Conservation (phyloP, 2,113 vertebrate genomes). For the Rhinogobius similis region DNA sequence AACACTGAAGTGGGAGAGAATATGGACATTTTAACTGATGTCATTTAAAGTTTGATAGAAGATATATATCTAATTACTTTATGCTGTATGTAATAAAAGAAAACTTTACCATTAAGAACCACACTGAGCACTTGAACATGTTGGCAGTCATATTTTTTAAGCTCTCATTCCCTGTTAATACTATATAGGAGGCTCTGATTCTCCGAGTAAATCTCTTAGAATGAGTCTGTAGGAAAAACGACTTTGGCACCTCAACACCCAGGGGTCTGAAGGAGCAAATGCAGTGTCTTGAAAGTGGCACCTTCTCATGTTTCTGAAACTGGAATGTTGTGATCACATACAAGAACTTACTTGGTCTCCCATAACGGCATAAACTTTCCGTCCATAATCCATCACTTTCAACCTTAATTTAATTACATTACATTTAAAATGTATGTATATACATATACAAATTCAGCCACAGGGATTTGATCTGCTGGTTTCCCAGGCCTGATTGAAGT, state of each 20-base stretch:
- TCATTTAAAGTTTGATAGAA: not conserved
- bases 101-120: no score
- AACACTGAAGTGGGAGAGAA: slow-evolving; percentile 10
- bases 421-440: not conserved
- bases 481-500: not conserved
- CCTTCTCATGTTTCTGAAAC: slow-evolving; percentile 69
- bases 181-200: slow-evolving; percentile 3
- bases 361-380: not conserved
- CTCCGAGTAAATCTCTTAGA: slow-evolving; percentile 49
- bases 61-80: not conserved
- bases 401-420: not conserved
- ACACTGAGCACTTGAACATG: not conserved
- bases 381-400: not conserved
- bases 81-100: not conserved
- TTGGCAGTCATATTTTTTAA: not conserved
- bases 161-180: not conserved
- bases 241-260: slow-evolving; percentile 70
- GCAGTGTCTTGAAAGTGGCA: slow-evolving; percentile 66
- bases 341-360: slow-evolving; percentile 28
- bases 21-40: not conserved
- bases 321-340: slow-evolving; percentile 54
- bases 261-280: slow-evolving; percentile 59
- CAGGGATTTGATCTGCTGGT: not conserved
- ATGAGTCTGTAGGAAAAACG: slow-evolving; percentile 63
- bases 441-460: not conserved